These are phyloP conservation scores for Ectobius pallidus DNA, from an alignment of 2,888 invertebrate genomes.

Conservation along the genomic window DNA sequence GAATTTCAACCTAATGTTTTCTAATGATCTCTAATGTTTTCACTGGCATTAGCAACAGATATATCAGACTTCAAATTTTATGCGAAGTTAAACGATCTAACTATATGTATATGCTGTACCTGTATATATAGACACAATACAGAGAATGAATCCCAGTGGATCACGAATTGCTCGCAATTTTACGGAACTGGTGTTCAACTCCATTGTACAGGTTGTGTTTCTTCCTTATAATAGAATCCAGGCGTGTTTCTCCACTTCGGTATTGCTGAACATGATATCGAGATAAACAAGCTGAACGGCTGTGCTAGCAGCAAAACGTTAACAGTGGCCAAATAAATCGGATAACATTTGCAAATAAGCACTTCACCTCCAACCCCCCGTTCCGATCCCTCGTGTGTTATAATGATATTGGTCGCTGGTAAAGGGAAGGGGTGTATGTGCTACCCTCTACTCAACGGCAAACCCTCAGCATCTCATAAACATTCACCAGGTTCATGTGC, in stretches of 20 bases:
- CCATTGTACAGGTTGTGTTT: neutral
- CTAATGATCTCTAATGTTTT: too few species aligned
- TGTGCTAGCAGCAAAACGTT: conserved; percentile 3
- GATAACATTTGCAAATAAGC: conserved; percentile 60
- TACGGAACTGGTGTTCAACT: neutral
- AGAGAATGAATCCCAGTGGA: too few species aligned
- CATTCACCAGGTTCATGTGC: conserved; percentile 28
- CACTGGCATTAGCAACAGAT: too few species aligned
- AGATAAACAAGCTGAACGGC: conserved; percentile 28
- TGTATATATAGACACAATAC: too few species aligned
- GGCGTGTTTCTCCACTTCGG: neutral
- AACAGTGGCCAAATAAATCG: conserved; percentile 53
- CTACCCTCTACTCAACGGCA: neutral
- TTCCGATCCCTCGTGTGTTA: conserved; percentile 27
- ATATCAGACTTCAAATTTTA: too few species aligned
- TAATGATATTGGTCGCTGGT: conserved; percentile 34
- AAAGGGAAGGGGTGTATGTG: conserved; percentile 23
- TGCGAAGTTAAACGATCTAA: too few species aligned
- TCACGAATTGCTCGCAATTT: conserved; percentile 17
- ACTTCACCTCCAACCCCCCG: conserved; percentile 46
- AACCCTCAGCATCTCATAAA: conserved; percentile 34
- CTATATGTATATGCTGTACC: too few species aligned
- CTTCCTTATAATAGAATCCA: neutral
- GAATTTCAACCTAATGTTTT: too few species aligned
- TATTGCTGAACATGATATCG: conserved; percentile 12